Evolutionary conservation across 2,888 invertebrate genomes (phyloP).

Genomic region (Thymelicus lineola): DNA sequence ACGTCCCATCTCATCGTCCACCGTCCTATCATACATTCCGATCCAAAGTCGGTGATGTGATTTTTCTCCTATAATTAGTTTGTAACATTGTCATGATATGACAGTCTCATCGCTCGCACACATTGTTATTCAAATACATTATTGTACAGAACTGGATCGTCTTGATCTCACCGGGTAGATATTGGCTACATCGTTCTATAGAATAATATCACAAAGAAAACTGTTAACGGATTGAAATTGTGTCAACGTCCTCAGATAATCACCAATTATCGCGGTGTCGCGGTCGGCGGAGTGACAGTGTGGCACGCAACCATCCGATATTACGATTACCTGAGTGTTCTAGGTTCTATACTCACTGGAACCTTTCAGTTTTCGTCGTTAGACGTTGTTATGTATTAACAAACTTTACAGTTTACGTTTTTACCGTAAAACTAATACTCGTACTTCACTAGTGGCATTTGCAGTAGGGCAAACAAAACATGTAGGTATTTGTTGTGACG

Average conservation of each 20-base stretch:
- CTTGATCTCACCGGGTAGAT: conserved; percentile 1
- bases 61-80: not conserved
- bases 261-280: conserved; percentile 13
- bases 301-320: not conserved
- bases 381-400: too few species aligned
- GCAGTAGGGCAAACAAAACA: too few species aligned
- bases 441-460: too few species aligned
- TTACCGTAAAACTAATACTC: too few species aligned
- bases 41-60: not conserved
- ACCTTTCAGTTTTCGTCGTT: too few species aligned
- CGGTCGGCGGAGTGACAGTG: not conserved
- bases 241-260: conserved; percentile 31
- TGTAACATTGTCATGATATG: not conserved
- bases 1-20: too few species aligned
- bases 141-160: not conserved
- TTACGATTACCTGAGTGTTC: not conserved
- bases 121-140: not conserved
- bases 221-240: conserved; percentile 13
- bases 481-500: too few species aligned
- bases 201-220: conserved; percentile 17
- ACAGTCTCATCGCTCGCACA: not conserved
- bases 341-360: too few species aligned
- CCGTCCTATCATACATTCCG: too few species aligned
- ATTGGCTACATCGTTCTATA: conserved; percentile 12
- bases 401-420: too few species aligned